Evolutionary conservation across 2,888 invertebrate genomes (phyloP), one percentile per base, ranked within the genome.

Genomic region (Himalopsyche kuldschensis): DNA sequence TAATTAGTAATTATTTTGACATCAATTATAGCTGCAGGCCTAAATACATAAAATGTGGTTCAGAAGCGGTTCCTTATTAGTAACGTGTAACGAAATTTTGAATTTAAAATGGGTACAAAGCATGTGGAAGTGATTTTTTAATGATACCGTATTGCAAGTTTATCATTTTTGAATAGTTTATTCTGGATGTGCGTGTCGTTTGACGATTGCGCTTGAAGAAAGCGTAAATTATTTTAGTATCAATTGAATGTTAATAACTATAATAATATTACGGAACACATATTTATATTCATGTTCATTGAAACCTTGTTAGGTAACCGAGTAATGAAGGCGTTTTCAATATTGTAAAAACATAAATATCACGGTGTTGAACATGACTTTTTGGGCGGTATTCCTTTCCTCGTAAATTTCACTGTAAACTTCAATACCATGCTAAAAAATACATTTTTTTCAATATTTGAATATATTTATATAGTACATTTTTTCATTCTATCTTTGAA

Each of bases 171-270:
- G 20, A 20, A 20, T 5, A 20, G 55, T 8, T 55, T 55, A 55
- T 55, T n/a, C 10, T 20, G 24, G 55, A 20, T 5, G 78, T 78
- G 78, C 78, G 78, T 78, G 78, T 20, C 15, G 46, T 46, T 11
- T 10, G 24, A 41, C 27, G 78, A 32, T 41, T 78, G 46, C 31
- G 78, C 10, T 46, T 41, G 10, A 41, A 35, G 78, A 78, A 78
- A 78, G 78, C 35, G 78, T 78, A n/a, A 78, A 78, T 35, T 78
- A 78, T 78, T 24, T 55, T 20, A 48, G 8, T 48, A 48, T 48
- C 17, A 48, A 11, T n/a, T 6, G 10, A 15, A 48, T 20, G 17
- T 1, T 8, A 48, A 48, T 8, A 8, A 41, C 41, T 41, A 41
- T 41, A 41, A 41, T 41, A 41, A 41, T 41, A 41, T 41, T 41